Conservation (phyloP, 2,888 invertebrate genomes). For the Kuschelorhynchus macadamiae region DNA sequence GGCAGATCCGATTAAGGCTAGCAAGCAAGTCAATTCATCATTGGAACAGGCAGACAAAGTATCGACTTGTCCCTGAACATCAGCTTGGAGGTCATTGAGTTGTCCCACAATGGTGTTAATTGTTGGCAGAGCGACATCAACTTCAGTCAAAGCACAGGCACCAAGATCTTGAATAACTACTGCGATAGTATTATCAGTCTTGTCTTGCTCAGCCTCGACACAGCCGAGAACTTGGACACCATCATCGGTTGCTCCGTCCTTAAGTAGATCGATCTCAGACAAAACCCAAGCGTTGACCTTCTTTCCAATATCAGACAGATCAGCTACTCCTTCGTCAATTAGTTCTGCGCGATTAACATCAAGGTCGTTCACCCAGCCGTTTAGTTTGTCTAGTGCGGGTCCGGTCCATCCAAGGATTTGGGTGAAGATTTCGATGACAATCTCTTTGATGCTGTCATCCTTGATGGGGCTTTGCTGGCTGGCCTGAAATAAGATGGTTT, state of each 20-base stretch:
- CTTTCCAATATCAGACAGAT: not conserved
- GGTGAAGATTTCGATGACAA: constrained; percentile 2
- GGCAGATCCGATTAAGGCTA: not conserved
- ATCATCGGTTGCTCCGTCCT: constrained; percentile 16
- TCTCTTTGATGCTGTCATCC: constrained; percentile 14
- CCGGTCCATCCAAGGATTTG: not conserved
- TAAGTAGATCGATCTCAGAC: not conserved
- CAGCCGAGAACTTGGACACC: constrained; percentile 16
- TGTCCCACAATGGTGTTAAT: not conserved
- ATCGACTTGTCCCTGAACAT: constrained; percentile 5
- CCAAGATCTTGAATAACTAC: not conserved
- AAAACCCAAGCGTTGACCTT: not conserved
- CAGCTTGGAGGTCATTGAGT: constrained; percentile 10
- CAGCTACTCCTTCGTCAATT: not conserved
- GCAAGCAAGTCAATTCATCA: constrained; percentile 12
- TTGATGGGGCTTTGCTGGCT: constrained; percentile 15
- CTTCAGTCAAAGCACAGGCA: not conserved
- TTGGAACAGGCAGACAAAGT: constrained; percentile 7
- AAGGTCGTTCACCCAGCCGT: not conserved
- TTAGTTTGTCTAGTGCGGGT: not conserved
- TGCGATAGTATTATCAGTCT: not conserved
- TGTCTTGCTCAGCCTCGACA: constrained; percentile 16
- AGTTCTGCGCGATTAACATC: constrained; percentile 6
- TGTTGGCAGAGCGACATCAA: not conserved
- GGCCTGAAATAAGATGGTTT: constrained; percentile 21